These are phyloP conservation scores for Aethina tumida DNA, from an alignment of 1,140 invertebrate genomes.

Conservation along the genomic window DNA sequence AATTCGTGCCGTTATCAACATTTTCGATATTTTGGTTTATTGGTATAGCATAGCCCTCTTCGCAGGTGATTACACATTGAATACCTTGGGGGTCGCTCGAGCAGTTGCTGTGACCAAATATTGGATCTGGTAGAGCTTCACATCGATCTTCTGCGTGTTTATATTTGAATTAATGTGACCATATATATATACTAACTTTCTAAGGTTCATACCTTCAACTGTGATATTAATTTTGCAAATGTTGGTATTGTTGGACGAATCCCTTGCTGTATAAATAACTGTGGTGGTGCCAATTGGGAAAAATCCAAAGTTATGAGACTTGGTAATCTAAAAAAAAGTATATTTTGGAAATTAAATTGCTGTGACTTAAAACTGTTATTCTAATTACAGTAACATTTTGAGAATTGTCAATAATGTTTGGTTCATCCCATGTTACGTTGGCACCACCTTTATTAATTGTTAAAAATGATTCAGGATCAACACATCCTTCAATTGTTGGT, in stretches of 20 bases:
- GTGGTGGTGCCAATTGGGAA: slow-evolving; percentile 49
- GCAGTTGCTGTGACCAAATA: slow-evolving; percentile 49
- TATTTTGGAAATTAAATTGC: slow-evolving; percentile 13
- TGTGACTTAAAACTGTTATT: not conserved
- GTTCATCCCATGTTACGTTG: slow-evolving; percentile 53
- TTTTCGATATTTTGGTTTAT: slow-evolving; percentile 30
- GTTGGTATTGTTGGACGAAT: slow-evolving; percentile 48
- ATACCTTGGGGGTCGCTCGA: slow-evolving; percentile 35
- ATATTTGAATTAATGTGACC: no score
- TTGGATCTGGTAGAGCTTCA: slow-evolving; percentile 41
- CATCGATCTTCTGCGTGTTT: slow-evolving; percentile 44
- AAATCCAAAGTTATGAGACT: slow-evolving; percentile 39
- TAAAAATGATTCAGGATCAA: slow-evolving; percentile 45
- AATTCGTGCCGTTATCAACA: slow-evolving; percentile 20
- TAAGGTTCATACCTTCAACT: slow-evolving; percentile 56
- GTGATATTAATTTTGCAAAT: slow-evolving; percentile 51
- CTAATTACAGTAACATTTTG: slow-evolving; percentile 29
- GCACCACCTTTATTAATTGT: slow-evolving; percentile 33
- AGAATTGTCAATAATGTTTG: slow-evolving; percentile 60
- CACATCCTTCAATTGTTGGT: slow-evolving; percentile 52
- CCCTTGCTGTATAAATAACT: slow-evolving; percentile 49
- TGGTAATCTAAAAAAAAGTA: slow-evolving; percentile 12
- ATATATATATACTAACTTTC: no score
- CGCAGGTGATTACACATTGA: slow-evolving; percentile 47
- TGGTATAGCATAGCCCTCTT: slow-evolving; percentile 50